Evolutionary conservation across 30 jellyfish, hydroid and myxozoan genomes (phyloP).

Genomic region (Cassiopea andromeda): DNA sequence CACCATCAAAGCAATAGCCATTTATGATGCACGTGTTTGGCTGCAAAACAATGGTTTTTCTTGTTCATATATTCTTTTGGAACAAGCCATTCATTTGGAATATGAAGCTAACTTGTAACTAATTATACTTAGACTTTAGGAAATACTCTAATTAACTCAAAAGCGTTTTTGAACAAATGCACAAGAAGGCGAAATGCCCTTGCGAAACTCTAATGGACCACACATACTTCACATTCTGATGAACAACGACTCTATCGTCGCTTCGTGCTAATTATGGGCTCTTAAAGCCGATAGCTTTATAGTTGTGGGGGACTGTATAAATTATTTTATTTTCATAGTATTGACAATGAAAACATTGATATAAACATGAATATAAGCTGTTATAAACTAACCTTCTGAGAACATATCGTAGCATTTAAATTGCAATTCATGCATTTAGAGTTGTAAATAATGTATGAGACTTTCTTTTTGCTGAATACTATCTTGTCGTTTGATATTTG

Average conservation of each 20-base stretch:
- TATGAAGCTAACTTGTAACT: background rate
- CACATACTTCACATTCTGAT: background rate
- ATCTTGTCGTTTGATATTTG: constrained; percentile 10
- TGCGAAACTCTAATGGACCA: background rate
- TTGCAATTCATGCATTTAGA: constrained; percentile 52
- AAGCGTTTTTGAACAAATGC: background rate
- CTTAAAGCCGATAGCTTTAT: background rate
- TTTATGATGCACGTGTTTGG: constrained; percentile 47
- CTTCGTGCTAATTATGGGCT: background rate
- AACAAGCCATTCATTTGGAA: background rate
- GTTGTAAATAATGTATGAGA: constrained; percentile 11
- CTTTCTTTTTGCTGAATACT: background rate
- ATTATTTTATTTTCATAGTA: background rate
- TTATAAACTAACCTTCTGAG: constrained; percentile 16
- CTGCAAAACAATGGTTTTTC: constrained; percentile 4
- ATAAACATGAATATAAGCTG: too few relatives aligned
- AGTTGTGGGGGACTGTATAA: background rate
- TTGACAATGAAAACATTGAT: too few relatives aligned
- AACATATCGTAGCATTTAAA: background rate
- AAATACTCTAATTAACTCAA: background rate
- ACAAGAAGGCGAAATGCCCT: background rate
- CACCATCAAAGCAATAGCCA: constrained; percentile 48
- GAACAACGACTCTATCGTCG: background rate
- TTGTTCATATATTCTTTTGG: background rate
- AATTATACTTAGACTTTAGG: background rate